Base-by-base conservation (phyloP, 2,888 invertebrate genomes). In the Caenorhabditis macrosperma region DNA sequence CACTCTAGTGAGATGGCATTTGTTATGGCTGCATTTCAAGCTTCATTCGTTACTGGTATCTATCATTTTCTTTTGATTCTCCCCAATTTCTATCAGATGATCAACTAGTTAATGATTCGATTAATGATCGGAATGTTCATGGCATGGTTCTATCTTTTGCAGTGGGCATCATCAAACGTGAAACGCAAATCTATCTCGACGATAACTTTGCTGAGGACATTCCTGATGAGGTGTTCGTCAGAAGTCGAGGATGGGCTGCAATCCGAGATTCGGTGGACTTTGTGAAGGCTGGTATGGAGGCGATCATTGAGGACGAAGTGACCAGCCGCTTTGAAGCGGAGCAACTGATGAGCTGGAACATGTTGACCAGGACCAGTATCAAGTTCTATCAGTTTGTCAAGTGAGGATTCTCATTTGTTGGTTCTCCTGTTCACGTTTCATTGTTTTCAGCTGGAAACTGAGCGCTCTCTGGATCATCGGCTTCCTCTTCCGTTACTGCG, bases 251-350 rank as follows among this genome's bases (percentile, higher is more conserved):
- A 41, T 88, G 88, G 88, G 88, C 88, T 33, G 85, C 87, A 6
- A 86, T 88, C 22, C 80, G 85, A 0, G 90, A 90, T 64, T 87
- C 86, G 0, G 81, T 89, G 10, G 88, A 87, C 55, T 89, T 89
- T 66, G 82, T 89, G 20, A 60, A 85, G 74, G 83, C 82, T 38
- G 97, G 97, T n/a, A 94, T 97, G 88, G 97, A 97, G 90, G 95
- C 97, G 33, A 97, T 99, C 85, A 97, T 98, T 69, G 97, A 99
- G 91, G 98, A 99, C 92, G 96, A 97, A 92, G 98, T 99, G 68
- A 99, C 98, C 0, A 96, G 96, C 26, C 94, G 98, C 86, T 98
- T 98, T 92, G 95, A 96, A 91, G 96, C 98, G 4, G 97, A 97
- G 93, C 94, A 92, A 83, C 85, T 93, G 61, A 88, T 91, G 46